phyloP scores from a whole-genome alignment of 2,797 vertebrate genomes.

The Nothura maculosa region DNA sequence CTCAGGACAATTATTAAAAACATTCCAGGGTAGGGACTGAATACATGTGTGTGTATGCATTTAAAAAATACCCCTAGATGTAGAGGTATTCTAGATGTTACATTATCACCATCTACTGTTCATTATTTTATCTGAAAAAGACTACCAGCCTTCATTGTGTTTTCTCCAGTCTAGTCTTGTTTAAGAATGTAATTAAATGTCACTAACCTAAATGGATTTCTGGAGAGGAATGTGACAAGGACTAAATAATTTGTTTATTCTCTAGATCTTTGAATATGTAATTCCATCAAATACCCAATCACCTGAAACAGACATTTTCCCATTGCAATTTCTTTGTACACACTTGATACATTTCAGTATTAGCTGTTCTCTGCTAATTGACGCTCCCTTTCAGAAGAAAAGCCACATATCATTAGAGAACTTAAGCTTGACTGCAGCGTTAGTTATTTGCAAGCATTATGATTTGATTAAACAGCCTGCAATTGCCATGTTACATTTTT shows the following conservation, averaged over 20 bases:
- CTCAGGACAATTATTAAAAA: conserved; percentile 29
- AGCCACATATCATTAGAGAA: not conserved
- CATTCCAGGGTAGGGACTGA: not conserved
- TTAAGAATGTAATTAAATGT: not conserved
- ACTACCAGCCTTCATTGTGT: not conserved
- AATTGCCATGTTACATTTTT: not conserved
- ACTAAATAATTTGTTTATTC: conserved; percentile 5
- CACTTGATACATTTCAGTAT: not conserved
- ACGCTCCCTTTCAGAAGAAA: not conserved
- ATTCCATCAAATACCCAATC: not conserved
- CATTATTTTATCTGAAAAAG: not conserved
- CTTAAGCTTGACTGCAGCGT: not conserved
- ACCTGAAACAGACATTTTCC: not conserved
- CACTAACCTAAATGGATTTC: not conserved
- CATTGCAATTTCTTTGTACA: not conserved
- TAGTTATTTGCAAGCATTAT: not conserved
- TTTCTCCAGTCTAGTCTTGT: not conserved
- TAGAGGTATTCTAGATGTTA: not conserved
- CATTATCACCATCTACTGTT: conserved; percentile 80
- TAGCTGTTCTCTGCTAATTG: not conserved
- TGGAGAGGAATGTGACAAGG: not conserved
- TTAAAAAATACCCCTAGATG: not conserved
- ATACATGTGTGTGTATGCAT: not conserved
- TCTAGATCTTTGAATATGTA: not conserved
- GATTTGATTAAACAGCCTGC: not conserved